Percentiles rank a stretch among this genome's conserved stretches.
Evolutionary conservation across 2,797 vertebrate genomes (phyloP).

Genomic region (Geotrypetes seraphini): DNA sequence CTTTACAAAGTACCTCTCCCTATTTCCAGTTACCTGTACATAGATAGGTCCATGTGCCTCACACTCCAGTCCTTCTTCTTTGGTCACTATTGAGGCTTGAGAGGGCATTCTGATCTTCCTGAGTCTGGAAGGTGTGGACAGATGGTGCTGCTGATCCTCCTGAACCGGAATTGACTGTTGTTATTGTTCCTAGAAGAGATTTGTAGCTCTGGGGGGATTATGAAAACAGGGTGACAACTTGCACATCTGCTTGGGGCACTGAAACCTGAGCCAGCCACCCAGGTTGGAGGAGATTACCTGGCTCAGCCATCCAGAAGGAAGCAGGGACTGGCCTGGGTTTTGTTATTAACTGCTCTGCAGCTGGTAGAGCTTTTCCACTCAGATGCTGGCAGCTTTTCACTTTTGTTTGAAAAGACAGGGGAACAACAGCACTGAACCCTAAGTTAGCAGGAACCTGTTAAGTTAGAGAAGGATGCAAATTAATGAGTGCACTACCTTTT

Average conservation of each 20-base stretch:
- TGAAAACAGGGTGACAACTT: conserved; percentile 16
- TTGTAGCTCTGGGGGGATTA: conserved; percentile 24
- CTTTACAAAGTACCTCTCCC: no score
- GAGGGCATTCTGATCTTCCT: not conserved
- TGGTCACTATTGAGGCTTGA: fast-evolving
- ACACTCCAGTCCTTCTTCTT: not conserved
- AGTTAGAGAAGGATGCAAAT: no score
- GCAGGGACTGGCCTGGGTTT: not conserved
- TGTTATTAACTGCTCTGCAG: no score
- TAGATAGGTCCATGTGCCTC: not conserved
- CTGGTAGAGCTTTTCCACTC: no score
- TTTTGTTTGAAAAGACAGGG: no score
- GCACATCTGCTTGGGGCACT: conserved; percentile 20
- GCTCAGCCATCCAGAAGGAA: not conserved
- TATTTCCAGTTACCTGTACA: fast-evolving
- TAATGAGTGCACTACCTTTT: no score
- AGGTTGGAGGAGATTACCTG: conserved; percentile 11
- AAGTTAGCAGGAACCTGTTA: no score
- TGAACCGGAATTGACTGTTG: conserved; percentile 10
- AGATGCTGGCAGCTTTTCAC: no score
- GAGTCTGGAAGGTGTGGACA: conserved; percentile 13
- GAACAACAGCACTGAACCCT: no score
- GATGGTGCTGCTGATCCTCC: conserved; percentile 31
- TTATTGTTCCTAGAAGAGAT: conserved; percentile 14
- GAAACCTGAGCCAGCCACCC: conserved; percentile 23